phyloP scores from a whole-genome alignment of 2,888 invertebrate species.

The Malachius bipustulatus region DNA sequence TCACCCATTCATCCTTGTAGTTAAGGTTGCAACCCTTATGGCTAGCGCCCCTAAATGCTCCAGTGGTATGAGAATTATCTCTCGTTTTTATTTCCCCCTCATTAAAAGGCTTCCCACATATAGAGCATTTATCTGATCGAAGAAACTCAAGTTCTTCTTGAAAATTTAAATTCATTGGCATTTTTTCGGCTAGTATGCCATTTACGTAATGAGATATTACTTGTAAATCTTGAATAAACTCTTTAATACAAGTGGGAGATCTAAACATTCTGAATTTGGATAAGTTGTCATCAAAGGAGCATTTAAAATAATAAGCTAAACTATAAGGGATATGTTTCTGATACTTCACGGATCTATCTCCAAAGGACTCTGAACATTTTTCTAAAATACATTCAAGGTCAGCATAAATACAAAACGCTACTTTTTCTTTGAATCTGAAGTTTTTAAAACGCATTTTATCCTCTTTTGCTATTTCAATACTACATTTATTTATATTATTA shows the following conservation, averaged over 20 bases:
- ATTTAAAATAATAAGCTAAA: not conserved
- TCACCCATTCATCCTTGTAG: not conserved
- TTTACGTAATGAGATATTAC: too few species aligned
- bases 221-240: too few species aligned
- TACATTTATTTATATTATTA: not conserved
- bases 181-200: too few species aligned
- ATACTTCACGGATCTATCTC: not conserved
- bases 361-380: too few species aligned
- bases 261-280: not conserved
- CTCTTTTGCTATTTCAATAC: not conserved
- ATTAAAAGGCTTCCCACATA: constrained; percentile 10
- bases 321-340: not conserved
- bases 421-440: not conserved
- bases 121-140: constrained; percentile 8
- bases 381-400: not conserved
- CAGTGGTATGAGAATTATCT: not conserved
- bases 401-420: not conserved
- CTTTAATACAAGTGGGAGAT: too few species aligned
- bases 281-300: not conserved
- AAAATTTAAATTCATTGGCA: too few species aligned
- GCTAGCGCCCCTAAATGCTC: not conserved
- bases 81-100: not conserved
- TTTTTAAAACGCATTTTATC: not conserved
- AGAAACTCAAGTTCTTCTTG: constrained; percentile 9
- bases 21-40: constrained; percentile 1